These are phyloP conservation scores for Alectura lathami DNA, from an alignment of 2,113 vertebrate genomes.

Conservation along the genomic window DNA sequence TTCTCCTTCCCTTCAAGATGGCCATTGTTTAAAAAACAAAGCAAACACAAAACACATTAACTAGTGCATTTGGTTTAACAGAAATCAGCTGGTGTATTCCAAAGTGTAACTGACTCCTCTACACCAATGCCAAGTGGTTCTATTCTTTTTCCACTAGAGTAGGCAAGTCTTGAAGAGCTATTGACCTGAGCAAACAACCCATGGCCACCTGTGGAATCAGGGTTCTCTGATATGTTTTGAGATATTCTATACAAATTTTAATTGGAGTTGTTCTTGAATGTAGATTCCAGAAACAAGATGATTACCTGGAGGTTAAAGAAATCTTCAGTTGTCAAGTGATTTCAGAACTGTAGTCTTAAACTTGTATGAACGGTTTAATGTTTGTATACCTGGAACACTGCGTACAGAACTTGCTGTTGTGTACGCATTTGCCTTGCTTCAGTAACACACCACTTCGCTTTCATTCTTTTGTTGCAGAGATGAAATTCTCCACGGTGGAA, in stretches of 20 bases:
- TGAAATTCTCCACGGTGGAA: not conserved
- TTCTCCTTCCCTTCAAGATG: not conserved
- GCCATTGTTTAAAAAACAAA: not conserved
- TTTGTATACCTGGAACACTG: not conserved
- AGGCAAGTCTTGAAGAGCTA: not conserved
- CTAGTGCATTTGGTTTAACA: not conserved
- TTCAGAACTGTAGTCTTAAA: not conserved
- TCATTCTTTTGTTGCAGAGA: not conserved
- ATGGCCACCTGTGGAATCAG: not conserved
- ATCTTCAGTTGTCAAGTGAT: not conserved
- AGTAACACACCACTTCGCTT: not conserved
- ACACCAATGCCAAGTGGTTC: not conserved
- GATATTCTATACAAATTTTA: not conserved
- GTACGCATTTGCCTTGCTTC: not conserved
- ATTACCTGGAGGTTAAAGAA: not conserved
- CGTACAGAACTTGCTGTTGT: not conserved
- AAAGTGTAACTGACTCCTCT: not conserved
- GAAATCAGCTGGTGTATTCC: not conserved
- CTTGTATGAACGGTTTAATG: not conserved
- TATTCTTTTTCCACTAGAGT: no score
- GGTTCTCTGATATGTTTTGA: not conserved
- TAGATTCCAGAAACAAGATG: not conserved
- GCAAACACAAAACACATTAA: not conserved
- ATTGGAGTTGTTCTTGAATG: not conserved
- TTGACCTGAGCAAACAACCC: not conserved